These are phyloP conservation scores for Aphidius ervi DNA, from an alignment of 1,140 invertebrate species.

Conservation along the genomic window DNA sequence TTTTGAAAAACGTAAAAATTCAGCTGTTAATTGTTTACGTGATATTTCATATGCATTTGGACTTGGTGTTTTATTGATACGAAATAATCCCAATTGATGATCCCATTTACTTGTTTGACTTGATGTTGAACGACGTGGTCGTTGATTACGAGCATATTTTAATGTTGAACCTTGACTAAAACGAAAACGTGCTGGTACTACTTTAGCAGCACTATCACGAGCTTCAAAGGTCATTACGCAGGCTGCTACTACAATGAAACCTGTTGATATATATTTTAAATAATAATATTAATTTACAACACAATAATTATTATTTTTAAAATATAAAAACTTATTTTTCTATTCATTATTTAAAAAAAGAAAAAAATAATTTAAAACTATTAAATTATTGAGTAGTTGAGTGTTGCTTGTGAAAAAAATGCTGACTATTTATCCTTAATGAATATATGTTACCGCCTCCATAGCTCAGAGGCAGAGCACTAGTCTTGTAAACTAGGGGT, in stretches of 20 bases:
- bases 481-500: slow-evolving; percentile 86
- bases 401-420: background rate
- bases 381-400: background rate
- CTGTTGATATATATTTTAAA: slow-evolving; percentile 46
- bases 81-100: slow-evolving; percentile 62
- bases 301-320: too few species aligned
- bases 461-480: slow-evolving; percentile 87
- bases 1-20: slow-evolving; percentile 67
- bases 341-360: too few species aligned
- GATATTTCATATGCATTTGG: slow-evolving; percentile 43
- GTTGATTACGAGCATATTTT: slow-evolving; percentile 44
- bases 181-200: slow-evolving; percentile 72
- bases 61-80: slow-evolving; percentile 50
- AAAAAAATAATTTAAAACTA: background rate
- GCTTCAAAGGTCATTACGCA: slow-evolving; percentile 95
- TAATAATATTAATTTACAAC: background rate
- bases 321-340: too few species aligned
- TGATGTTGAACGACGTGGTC: slow-evolving; percentile 51
- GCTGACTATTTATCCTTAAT: background rate
- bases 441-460: slow-evolving; percentile 47
- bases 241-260: slow-evolving; percentile 87
- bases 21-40: slow-evolving; percentile 61
- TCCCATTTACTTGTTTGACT: slow-evolving; percentile 59
- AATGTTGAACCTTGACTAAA: slow-evolving; percentile 55
- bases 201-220: slow-evolving; percentile 80